These are phyloP conservation scores for Tachina grossa DNA, from an alignment of 2,888 invertebrate genomes.

Conservation along the genomic window DNA sequence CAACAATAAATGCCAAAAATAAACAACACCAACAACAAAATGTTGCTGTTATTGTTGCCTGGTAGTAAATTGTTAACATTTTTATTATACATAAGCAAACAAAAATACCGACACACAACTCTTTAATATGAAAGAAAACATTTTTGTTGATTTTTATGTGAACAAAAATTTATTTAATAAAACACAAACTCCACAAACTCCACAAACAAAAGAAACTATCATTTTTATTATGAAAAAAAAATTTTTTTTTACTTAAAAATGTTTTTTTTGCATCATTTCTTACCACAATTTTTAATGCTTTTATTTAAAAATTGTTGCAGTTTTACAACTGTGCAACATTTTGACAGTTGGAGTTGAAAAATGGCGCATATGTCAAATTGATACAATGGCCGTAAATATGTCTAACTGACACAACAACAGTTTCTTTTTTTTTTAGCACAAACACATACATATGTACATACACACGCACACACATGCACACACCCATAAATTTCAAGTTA, in stretches of 20 bases:
- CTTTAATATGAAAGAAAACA: constrained; percentile 18
- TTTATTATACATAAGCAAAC: constrained; percentile 29
- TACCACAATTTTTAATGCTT: constrained; percentile 12
- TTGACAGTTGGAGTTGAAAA: constrained; percentile 73
- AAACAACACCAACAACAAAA: constrained; percentile 7
- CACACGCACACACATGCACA: neutral
- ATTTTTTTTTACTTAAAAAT: constrained; percentile 7
- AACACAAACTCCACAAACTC: neutral
- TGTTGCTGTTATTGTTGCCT: constrained; percentile 41
- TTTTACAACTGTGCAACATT: constrained; percentile 69
- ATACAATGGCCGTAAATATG: constrained; percentile 70
- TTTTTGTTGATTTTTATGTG: neutral
- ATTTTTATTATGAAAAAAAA: constrained; percentile 17
- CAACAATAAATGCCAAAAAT: constrained; percentile 69
- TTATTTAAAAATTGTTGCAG: constrained; percentile 15
- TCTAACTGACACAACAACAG: constrained; percentile 64
- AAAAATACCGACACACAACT: constrained; percentile 38
- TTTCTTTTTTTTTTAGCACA: neutral
- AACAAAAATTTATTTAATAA: constrained; percentile 20
- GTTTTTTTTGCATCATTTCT: neutral
- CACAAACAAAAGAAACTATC: constrained; percentile 34
- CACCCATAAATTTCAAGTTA: constrained; percentile 42
- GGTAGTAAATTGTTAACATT: constrained; percentile 68
- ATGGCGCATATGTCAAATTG: constrained; percentile 73
- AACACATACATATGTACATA: neutral